phyloP scores from a whole-genome alignment of 1,140 invertebrate species.

The Orius laevigatus region DNA sequence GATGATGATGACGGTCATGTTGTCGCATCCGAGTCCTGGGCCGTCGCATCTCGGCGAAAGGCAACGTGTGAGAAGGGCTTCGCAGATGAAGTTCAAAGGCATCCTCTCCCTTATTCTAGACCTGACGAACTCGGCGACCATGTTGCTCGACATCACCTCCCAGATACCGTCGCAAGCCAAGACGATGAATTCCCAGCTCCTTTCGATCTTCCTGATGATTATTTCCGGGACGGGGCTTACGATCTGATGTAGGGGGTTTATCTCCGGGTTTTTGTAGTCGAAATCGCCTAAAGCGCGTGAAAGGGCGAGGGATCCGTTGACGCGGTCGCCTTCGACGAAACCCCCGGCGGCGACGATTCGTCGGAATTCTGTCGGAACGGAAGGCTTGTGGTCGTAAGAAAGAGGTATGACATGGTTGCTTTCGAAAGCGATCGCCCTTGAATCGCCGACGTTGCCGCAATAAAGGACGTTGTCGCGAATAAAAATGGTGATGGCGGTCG shows the following conservation, averaged over 20 bases:
- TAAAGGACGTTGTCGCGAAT: constrained; percentile 10
- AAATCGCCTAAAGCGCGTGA: constrained; percentile 95
- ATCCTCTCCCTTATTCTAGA: constrained; percentile 44
- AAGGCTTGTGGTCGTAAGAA: constrained; percentile 89
- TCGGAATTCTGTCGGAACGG: constrained; percentile 64
- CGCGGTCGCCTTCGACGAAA: constrained; percentile 90
- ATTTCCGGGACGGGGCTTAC: constrained; percentile 95
- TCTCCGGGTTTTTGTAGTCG: constrained; percentile 82
- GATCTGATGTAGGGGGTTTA: constrained; percentile 67
- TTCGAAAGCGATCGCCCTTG: constrained; percentile 65
- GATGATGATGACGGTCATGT: constrained; percentile 10
- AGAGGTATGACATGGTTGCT: constrained; percentile 48
- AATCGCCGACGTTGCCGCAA: constrained; percentile 82
- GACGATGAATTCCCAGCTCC: constrained; percentile 78
- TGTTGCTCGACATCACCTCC: constrained; percentile 93
- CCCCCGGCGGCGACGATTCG: constrained; percentile 88
- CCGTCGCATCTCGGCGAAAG: neutral
- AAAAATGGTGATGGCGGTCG: constrained; percentile 52
- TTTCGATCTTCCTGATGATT: constrained; percentile 55
- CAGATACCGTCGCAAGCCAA: constrained; percentile 96
- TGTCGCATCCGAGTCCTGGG: constrained; percentile 9
- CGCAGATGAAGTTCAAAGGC: neutral
- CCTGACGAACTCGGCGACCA: constrained; percentile 82
- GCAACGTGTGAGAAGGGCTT: constrained; percentile 3
- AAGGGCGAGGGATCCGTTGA: constrained; percentile 92